Conservation (phyloP, 2,888 invertebrate species). For the Drosophila sordidapex region DNA sequence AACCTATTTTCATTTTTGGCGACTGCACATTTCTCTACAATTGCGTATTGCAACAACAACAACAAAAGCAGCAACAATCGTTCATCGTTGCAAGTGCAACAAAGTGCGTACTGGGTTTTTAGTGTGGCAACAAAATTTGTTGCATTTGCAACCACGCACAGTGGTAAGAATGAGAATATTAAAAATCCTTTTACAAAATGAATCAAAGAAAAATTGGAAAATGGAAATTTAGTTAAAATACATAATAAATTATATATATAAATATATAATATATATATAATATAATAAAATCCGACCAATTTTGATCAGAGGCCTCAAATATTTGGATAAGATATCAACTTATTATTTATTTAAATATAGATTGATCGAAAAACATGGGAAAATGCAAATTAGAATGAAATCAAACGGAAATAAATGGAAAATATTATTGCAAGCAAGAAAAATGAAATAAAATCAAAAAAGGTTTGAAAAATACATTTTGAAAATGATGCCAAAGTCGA, state of each 20-base stretch:
- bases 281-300: neutral
- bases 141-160: slow-evolving; percentile 37
- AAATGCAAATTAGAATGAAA: neutral
- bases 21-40: slow-evolving; percentile 40
- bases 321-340: too few relatives aligned
- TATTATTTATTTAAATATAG: too few relatives aligned
- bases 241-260: neutral
- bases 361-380: neutral
- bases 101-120: slow-evolving; percentile 45
- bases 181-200: neutral
- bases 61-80: neutral
- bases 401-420: neutral
- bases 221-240: neutral
- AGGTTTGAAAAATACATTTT: neutral
- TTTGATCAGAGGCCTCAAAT: neutral
- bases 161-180: neutral
- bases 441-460: neutral
- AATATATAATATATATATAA: too few relatives aligned
- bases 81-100: slow-evolving; percentile 36
- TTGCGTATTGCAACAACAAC: slow-evolving; percentile 29
- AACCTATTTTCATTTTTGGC: slow-evolving; percentile 35
- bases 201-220: neutral
- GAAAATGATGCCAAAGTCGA: neutral
- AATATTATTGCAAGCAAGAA: neutral
- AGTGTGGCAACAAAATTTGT: slow-evolving; percentile 41